Evolutionary conservation across 1,140 invertebrate genomes (phyloP).

Genomic region (Pachypeltis micranthus): DNA sequence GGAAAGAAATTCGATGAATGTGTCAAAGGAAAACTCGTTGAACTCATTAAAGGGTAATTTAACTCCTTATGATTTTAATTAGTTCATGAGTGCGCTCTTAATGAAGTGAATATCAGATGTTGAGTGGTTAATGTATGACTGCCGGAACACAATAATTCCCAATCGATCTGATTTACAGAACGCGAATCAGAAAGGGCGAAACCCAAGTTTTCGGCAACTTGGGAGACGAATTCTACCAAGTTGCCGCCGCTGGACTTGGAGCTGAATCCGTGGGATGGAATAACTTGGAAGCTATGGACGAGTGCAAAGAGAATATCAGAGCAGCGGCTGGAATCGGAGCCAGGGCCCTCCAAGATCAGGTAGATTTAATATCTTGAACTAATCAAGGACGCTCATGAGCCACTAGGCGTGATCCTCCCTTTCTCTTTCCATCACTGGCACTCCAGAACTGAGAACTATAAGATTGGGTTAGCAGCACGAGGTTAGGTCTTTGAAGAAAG

Average conservation of each 20-base stretch:
- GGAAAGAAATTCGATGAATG: slow-evolving; percentile 14
- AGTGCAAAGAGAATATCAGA: slow-evolving; percentile 37
- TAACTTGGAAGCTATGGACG: slow-evolving; percentile 37
- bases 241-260: slow-evolving; percentile 39
- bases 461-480: no score
- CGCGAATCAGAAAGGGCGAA: slow-evolving; percentile 3
- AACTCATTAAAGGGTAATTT: slow-evolving; percentile 10
- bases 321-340: slow-evolving; percentile 37
- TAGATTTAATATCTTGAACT: not conserved
- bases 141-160: no score
- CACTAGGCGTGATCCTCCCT: no score
- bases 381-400: not conserved
- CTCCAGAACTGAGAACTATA: no score
- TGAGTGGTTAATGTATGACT: no score
- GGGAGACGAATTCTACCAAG: slow-evolving; percentile 22
- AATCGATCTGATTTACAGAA: no score
- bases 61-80: no score
- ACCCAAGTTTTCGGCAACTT: slow-evolving; percentile 38
- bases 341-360: slow-evolving; percentile 36
- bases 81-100: no score
- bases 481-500: no score
- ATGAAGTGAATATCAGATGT: no score
- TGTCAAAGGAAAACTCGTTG: slow-evolving; percentile 13
- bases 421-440: no score
- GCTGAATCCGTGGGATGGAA: slow-evolving; percentile 33